Conservation (phyloP, 1,140 invertebrate species). For the Eulimnadia texana region DNA sequence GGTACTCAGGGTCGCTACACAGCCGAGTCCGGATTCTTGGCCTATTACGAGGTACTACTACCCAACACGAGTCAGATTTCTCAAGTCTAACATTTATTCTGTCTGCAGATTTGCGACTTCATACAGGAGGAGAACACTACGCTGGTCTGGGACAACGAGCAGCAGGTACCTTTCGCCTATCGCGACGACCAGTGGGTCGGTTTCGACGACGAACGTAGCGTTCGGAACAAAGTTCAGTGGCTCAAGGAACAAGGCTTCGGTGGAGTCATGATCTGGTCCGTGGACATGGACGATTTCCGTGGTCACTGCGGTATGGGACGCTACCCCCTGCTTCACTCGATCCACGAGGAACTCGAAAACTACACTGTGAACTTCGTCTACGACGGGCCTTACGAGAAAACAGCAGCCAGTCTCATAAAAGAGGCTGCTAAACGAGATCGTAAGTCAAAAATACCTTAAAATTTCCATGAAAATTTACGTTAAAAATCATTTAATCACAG, state of each 20-base stretch:
- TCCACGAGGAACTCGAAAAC: slow-evolving; percentile 61
- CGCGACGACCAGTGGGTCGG: slow-evolving; percentile 85
- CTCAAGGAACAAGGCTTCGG: slow-evolving; percentile 84
- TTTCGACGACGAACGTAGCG: slow-evolving; percentile 83
- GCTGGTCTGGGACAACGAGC: slow-evolving; percentile 89
- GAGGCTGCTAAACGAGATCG: slow-evolving; percentile 71
- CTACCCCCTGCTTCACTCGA: slow-evolving; percentile 74
- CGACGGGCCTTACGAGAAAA: slow-evolving; percentile 68
- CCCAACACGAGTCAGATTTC: background rate
- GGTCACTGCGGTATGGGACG: slow-evolving; percentile 74
- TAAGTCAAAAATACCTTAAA: slow-evolving; percentile 31
- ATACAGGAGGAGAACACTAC: slow-evolving; percentile 79
- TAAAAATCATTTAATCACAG: slow-evolving; percentile 33
- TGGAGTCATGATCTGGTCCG: slow-evolving; percentile 94
- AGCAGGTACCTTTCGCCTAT: slow-evolving; percentile 88
- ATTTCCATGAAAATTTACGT: background rate
- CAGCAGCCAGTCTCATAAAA: slow-evolving; percentile 30
- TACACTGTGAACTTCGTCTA: slow-evolving; percentile 74
- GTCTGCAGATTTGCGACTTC: slow-evolving; percentile 74
- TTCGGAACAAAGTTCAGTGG: slow-evolving; percentile 88
- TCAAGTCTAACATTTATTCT: background rate
- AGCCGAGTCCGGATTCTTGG: slow-evolving; percentile 75
- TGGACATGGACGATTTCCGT: slow-evolving; percentile 89
- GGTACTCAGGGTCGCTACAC: slow-evolving; percentile 70
- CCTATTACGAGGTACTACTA: slow-evolving; percentile 70